These are phyloP conservation scores for Pteria penguin DNA, from an alignment of 2,888 invertebrate species.

Conservation along the genomic window DNA sequence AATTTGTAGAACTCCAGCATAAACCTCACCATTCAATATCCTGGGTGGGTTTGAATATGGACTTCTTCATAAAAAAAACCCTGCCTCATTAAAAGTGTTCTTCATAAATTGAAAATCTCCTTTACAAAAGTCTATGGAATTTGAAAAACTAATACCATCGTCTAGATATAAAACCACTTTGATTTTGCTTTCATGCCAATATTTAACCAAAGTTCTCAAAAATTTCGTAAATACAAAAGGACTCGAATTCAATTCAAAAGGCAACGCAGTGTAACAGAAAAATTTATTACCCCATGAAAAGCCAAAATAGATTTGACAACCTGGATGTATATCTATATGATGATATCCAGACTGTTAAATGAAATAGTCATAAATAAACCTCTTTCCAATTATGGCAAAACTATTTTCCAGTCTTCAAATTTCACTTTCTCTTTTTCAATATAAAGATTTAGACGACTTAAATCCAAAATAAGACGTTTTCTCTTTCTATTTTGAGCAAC, in stretches of 20 bases:
- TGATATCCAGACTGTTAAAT: slow-evolving; percentile 37
- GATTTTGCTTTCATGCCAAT: slow-evolving; percentile 19
- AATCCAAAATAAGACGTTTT: slow-evolving; percentile 34
- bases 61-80: slow-evolving; percentile 1
- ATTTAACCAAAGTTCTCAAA: slow-evolving; percentile 36
- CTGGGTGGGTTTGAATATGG: not conserved
- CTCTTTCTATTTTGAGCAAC: slow-evolving; percentile 5
- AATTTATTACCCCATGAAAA: slow-evolving; percentile 35
- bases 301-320: slow-evolving; percentile 25
- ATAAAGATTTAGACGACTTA: slow-evolving; percentile 25
- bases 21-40: not conserved
- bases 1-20: not conserved
- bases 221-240: slow-evolving; percentile 34
- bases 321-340: slow-evolving; percentile 24
- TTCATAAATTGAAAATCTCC: not conserved
- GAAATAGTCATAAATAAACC: slow-evolving; percentile 34
- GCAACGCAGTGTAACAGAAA: slow-evolving; percentile 30
- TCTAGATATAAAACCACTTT: slow-evolving; percentile 36
- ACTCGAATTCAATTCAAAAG: slow-evolving; percentile 34
- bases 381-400: slow-evolving; percentile 32
- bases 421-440: slow-evolving; percentile 32
- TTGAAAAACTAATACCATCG: slow-evolving; percentile 25
- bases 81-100: slow-evolving; percentile 1
- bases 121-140: not conserved
- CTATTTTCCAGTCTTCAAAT: slow-evolving; percentile 44